Percentiles rank a stretch among this genome's conserved stretches.
Conservation (phyloP, 2,113 vertebrate genomes). For the Tupaia tana region DNA sequence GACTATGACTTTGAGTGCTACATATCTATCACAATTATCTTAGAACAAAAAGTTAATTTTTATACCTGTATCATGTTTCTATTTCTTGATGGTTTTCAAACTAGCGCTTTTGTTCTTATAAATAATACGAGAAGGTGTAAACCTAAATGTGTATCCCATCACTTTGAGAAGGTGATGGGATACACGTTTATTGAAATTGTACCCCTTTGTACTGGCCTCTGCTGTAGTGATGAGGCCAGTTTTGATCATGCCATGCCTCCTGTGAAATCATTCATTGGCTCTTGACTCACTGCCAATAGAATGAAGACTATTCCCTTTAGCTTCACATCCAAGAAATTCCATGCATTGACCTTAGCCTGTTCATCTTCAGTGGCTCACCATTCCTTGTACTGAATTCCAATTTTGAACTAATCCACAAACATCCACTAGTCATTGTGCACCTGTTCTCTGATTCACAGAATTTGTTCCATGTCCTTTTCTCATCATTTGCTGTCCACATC, state of each 20-base stretch:
- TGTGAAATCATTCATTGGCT: background rate
- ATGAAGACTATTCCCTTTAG: background rate
- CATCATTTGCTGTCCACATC: background rate
- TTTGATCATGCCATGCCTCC: background rate
- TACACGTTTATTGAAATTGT: background rate
- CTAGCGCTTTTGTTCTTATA: background rate
- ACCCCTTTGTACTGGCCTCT: background rate
- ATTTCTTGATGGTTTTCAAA: background rate
- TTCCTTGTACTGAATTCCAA: background rate
- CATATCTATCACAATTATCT: background rate
- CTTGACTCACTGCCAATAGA: background rate
- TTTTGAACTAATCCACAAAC: background rate
- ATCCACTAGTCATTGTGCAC: background rate
- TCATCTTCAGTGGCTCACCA: background rate
- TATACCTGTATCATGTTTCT: background rate
- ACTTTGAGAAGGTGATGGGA: background rate
- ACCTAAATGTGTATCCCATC: too few relatives aligned
- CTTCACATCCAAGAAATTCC: background rate
- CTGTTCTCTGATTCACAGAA: background rate
- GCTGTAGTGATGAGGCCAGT: background rate
- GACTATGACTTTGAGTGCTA: background rate
- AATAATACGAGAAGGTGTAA: background rate
- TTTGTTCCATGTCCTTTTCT: background rate
- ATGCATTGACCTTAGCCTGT: background rate
- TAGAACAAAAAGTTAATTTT: conserved; percentile 13